Evolutionary conservation across 2,888 invertebrate genomes (phyloP), one percentile per base, ranked within the genome.

Genomic region (Podotricha telesiphe): DNA sequence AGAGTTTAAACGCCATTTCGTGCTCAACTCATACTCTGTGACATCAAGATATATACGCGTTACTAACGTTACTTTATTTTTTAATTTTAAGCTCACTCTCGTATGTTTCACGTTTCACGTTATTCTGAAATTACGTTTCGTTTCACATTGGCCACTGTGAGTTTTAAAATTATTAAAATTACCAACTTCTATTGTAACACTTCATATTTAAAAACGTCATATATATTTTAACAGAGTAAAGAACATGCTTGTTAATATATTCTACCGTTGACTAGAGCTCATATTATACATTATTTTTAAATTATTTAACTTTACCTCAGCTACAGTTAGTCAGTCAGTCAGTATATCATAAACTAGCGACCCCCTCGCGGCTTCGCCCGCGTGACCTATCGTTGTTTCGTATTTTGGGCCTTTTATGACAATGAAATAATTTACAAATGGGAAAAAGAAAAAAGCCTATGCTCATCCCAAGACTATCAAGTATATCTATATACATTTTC

Each of bases 81-180:
- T 62, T 62, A 62, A 62, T 62, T 62, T 62, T 37, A 50, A 62
- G 20, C 50, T 48, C 10, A 50, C 11, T 19, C 15, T 15, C 34
- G 34, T n/a, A 17, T 5, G 37, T 50, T 62, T 62, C 28, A 22
- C 61, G 6, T 28, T 62, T 62, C 50, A 62, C 20, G 19, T 62
- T 62, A 20, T 48, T 62, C 15, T 11, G 20, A 17, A 48, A 62
- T 17, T 50, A 50, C 28, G 34, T 50, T 59, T 59, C 45, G 59
- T 34, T 55, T 37, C 34, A 55, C 55, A 6, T 37, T n/a, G 28
- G 28, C 37, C 40, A 17, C 37, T 37, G 19, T 42, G n/a, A n/a
- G 20, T 20, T 20, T 59, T n/a, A 37, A 47, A 15, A 50, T 62
- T 37, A 50, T 62, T 45, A 37, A 50, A 50, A 62, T 62, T 19